These are phyloP conservation scores for Mormyrops boulengeri DNA, from an alignment of 2,797 vertebrate genomes.

Conservation along the genomic window DNA sequence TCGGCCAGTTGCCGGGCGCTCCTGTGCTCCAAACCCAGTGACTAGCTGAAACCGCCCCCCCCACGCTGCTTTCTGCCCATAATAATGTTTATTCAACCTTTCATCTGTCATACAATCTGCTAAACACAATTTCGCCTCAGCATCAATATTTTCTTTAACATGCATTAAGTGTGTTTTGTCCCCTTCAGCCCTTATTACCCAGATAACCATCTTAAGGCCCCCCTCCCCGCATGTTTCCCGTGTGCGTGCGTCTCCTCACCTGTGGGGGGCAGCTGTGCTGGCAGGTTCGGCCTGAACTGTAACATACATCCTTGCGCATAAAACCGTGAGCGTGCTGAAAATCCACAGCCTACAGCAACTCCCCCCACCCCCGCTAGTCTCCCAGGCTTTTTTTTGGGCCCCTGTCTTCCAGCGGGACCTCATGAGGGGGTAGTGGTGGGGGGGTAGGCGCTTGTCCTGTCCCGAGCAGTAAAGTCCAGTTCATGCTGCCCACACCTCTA, in stretches of 20 bases:
- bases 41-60: background rate
- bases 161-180: slow-evolving; percentile 16
- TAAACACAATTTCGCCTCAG: background rate
- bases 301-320: background rate
- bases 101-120: slow-evolving; percentile 16
- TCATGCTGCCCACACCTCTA: background rate
- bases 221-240: background rate
- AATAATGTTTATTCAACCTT: slow-evolving; percentile 14
- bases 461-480: background rate
- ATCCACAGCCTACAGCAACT: background rate
- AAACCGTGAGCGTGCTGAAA: background rate
- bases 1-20: background rate
- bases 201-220: background rate
- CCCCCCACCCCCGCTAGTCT: background rate
- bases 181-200: slow-evolving; percentile 3
- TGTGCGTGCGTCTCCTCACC: background rate
- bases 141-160: slow-evolving; percentile 18
- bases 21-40: background rate
- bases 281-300: background rate
- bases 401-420: background rate
- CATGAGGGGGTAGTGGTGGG: background rate
- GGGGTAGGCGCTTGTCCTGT: too few species aligned
- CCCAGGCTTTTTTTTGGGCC: background rate
- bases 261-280: background rate
- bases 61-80: background rate